Evolutionary conservation across 2,113 vertebrate species (phyloP).

Genomic region (Pyrgilauda ruficollis): DNA sequence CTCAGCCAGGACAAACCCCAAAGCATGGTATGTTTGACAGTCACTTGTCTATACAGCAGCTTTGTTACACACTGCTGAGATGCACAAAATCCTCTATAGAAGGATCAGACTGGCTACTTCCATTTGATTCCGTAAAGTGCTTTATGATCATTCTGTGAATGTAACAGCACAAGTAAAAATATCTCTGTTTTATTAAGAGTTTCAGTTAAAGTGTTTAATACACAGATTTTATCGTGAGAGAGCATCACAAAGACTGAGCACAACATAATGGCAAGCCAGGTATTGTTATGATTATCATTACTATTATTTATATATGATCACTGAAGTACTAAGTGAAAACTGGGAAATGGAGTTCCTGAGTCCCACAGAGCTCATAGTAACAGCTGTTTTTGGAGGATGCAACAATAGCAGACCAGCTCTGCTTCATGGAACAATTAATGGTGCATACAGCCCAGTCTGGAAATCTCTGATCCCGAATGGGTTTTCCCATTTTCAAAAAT

Average conservation of each 20-base stretch:
- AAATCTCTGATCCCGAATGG: background rate
- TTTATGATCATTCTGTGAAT: background rate
- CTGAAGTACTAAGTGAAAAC: background rate
- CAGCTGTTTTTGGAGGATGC: background rate
- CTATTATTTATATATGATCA: background rate
- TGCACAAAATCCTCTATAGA: background rate
- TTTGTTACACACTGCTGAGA: background rate
- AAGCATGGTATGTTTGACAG: background rate
- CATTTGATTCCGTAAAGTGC: background rate
- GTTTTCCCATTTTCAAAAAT: background rate
- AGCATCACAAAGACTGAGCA: background rate
- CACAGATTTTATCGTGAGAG: background rate
- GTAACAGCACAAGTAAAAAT: background rate
- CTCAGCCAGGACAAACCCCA: background rate
- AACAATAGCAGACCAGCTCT: background rate
- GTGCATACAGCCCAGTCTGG: background rate
- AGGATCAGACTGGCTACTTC: background rate
- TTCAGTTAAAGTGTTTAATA: constrained; percentile 39
- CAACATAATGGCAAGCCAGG: background rate
- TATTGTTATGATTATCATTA: background rate
- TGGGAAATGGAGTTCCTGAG: background rate
- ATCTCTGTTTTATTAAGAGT: background rate
- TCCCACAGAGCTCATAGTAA: background rate
- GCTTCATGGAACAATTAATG: background rate
- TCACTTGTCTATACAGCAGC: background rate